These are phyloP conservation scores for Lampris incognitus DNA, from an alignment of 2,113 vertebrate genomes.

Conservation along the genomic window DNA sequence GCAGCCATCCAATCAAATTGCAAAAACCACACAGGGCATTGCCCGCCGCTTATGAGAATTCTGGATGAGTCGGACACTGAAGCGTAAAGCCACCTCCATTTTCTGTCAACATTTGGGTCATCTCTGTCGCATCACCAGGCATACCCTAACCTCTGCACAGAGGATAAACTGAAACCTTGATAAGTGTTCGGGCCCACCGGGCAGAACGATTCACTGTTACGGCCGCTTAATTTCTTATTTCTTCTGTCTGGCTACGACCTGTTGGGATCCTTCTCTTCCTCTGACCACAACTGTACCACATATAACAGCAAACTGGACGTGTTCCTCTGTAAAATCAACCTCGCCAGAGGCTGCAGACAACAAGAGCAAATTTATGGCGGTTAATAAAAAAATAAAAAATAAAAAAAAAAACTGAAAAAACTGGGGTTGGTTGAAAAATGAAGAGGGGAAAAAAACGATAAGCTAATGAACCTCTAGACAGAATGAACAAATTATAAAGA, in stretches of 20 bases:
- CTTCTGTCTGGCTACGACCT: background rate
- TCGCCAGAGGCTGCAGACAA: background rate
- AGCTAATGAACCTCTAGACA: conserved; percentile 14
- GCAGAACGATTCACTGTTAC: background rate
- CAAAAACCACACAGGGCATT: too few species aligned
- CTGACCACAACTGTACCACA: background rate
- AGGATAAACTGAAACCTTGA: too few species aligned
- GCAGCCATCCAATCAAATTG: too few species aligned
- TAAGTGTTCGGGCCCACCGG: background rate
- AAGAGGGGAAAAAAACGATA: conserved; percentile 3
- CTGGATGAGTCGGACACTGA: too few species aligned
- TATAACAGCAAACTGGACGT: background rate
- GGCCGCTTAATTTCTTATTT: background rate
- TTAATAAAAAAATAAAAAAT: background rate
- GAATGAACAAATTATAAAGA: conserved; percentile 58
- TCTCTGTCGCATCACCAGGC: too few species aligned
- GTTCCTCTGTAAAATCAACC: background rate
- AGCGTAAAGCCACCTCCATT: too few species aligned
- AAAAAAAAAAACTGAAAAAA: background rate
- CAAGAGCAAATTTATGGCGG: too few species aligned
- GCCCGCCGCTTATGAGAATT: too few species aligned
- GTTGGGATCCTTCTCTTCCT: background rate
- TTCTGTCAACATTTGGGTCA: too few species aligned
- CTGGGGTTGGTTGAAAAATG: background rate
- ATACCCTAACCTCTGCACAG: too few species aligned